These are phyloP conservation scores for Drosophila bipectinata DNA, from an alignment of 1,140 invertebrate genomes.

Conservation along the genomic window DNA sequence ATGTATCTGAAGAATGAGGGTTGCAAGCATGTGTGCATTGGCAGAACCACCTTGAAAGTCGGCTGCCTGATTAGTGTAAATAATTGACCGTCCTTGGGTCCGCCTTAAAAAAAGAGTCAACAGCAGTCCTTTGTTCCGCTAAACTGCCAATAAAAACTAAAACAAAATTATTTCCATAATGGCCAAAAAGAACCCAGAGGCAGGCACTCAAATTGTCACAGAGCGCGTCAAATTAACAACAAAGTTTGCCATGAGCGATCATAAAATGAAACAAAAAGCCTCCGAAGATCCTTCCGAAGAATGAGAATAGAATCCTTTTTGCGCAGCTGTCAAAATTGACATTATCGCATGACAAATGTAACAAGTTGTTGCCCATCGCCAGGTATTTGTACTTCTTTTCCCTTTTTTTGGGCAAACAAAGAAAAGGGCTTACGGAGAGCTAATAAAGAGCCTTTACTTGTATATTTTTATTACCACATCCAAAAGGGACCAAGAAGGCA, in stretches of 20 bases:
- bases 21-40: constrained; percentile 22
- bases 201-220: constrained; percentile 56
- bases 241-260: constrained; percentile 70
- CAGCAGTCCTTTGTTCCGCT: constrained; percentile 63
- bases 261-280: constrained; percentile 33
- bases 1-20: constrained; percentile 30
- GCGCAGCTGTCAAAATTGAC: constrained; percentile 81
- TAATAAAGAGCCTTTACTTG: constrained; percentile 81
- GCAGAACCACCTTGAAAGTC: constrained; percentile 49
- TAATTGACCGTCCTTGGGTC: constrained; percentile 63
- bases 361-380: constrained; percentile 70
- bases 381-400: constrained; percentile 29
- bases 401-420: constrained; percentile 60
- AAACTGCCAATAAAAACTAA: constrained; percentile 82
- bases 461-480: constrained; percentile 79
- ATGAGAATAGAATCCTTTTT: constrained; percentile 54
- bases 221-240: constrained; percentile 77
- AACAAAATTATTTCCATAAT: constrained; percentile 80
- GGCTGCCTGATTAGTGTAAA: constrained; percentile 77
- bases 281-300: constrained; percentile 12
- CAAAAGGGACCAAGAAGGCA: constrained; percentile 3
- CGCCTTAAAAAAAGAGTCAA: constrained; percentile 59
- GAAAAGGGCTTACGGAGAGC: constrained; percentile 57
- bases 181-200: constrained; percentile 16
- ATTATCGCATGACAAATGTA: constrained; percentile 83